A percentile compares a stretch with the other conserved stretches of the same genome.
Evolutionary conservation across 2,888 invertebrate species (phyloP).

Genomic region (Clitarchus hookeri): DNA sequence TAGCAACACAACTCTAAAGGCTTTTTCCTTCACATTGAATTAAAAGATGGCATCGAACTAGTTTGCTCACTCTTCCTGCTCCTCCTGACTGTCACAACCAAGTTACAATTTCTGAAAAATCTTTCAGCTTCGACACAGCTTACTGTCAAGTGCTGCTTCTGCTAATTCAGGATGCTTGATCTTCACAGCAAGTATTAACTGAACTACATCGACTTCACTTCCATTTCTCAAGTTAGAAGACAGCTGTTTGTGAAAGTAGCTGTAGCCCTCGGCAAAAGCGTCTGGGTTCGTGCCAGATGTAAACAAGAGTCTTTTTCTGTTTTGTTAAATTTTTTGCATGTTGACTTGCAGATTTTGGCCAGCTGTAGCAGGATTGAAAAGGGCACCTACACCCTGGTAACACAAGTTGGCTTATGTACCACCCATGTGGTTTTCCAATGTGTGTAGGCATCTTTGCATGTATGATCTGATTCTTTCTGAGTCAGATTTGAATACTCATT

Average conservation of each 20-base stretch:
- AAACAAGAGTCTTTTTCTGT: too few species aligned
- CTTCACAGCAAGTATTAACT: slow-evolving; percentile 17
- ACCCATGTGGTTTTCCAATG: background rate
- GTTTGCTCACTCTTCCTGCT: slow-evolving; percentile 32
- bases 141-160: slow-evolving; percentile 38
- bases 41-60: background rate
- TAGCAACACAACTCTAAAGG: background rate
- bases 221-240: too few species aligned
- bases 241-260: too few species aligned
- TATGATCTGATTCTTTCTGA: background rate
- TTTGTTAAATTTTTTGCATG: too few species aligned
- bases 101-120: background rate
- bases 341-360: too few species aligned
- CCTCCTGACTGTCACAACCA: slow-evolving; percentile 23
- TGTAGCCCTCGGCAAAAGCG: too few species aligned
- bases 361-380: slow-evolving; percentile 6
- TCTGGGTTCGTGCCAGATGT: too few species aligned
- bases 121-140: background rate
- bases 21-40: background rate
- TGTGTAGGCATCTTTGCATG: background rate
- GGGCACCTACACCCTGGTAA: too few species aligned
- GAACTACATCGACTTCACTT: too few species aligned
- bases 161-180: slow-evolving; percentile 45
- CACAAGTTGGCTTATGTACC: background rate
- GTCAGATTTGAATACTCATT: background rate